Evolutionary conservation across 2,888 invertebrate genomes (phyloP).

Genomic region (Mamestra brassicae): DNA sequence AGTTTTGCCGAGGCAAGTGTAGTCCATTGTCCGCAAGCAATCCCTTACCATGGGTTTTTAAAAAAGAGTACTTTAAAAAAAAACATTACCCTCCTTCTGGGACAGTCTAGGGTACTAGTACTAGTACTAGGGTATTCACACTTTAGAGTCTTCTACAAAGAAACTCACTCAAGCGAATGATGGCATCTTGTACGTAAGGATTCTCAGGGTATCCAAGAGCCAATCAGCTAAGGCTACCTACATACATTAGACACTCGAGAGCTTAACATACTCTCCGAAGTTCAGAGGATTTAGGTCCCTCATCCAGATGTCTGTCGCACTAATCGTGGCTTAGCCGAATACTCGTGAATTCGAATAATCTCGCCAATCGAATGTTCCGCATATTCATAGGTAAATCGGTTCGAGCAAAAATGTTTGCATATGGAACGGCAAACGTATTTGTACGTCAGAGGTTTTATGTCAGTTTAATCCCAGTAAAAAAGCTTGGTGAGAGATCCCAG

Average conservation of each 20-base stretch:
- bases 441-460: constrained; percentile 54
- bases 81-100: not conserved
- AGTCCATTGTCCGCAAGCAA: too few species aligned
- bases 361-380: constrained; percentile 51
- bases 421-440: constrained; percentile 57
- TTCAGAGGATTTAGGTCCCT: constrained; percentile 61
- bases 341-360: constrained; percentile 58
- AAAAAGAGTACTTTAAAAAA: not conserved
- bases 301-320: constrained; percentile 58
- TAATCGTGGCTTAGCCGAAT: constrained; percentile 56
- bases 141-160: constrained; percentile 22
- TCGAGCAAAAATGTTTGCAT: constrained; percentile 56
- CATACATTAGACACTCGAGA: constrained; percentile 42
- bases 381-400: constrained; percentile 61
- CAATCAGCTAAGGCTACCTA: constrained; percentile 55
- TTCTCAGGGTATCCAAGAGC: constrained; percentile 53
- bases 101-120: too few species aligned
- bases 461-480: constrained; percentile 63
- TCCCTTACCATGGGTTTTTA: too few species aligned
- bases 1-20: too few species aligned
- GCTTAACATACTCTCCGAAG: constrained; percentile 54
- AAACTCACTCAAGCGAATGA: constrained; percentile 34
- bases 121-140: not conserved
- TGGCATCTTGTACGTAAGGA: constrained; percentile 44
- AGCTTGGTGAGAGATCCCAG: constrained; percentile 60